Conservation (phyloP, 2,888 invertebrate species). For the Phyllotreta striolata region DNA sequence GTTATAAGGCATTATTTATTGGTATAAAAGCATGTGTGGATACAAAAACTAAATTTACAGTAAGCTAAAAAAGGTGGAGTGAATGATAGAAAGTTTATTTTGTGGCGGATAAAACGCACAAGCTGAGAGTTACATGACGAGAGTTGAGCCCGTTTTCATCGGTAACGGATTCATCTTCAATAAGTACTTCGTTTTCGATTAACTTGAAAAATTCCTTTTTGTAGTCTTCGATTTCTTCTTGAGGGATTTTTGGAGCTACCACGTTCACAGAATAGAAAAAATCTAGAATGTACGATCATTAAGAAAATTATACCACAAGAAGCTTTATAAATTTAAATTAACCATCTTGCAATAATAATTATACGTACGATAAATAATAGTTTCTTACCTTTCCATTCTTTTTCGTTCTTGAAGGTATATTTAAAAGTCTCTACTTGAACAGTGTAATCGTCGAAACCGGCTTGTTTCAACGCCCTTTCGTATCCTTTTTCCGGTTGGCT, state of each 20-base stretch:
- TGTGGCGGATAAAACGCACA: too few relatives aligned
- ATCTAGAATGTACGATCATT: slow-evolving; percentile 1
- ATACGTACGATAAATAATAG: not conserved
- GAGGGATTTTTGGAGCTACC: not conserved
- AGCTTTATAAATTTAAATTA: not conserved
- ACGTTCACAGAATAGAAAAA: not conserved
- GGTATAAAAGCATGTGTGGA: too few relatives aligned
- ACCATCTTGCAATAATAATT: not conserved
- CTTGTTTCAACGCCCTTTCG: not conserved
- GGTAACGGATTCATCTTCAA: not conserved
- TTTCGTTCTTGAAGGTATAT: slow-evolving; percentile 5
- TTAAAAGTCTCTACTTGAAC: not conserved
- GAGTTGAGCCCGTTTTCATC: too few relatives aligned
- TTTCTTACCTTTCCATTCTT: slow-evolving; percentile 13
- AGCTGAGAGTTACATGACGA: too few relatives aligned
- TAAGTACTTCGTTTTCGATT: not conserved
- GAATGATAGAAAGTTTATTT: too few relatives aligned
- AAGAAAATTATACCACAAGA: not conserved
- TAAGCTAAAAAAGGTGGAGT: too few relatives aligned
- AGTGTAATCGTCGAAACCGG: slow-evolving; percentile 9
- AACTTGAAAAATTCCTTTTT: not conserved
- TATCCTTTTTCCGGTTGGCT: not conserved
- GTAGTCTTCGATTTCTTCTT: slow-evolving; percentile 6
- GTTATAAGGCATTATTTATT: too few relatives aligned
- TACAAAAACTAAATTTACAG: too few relatives aligned